phyloP scores from a whole-genome alignment of 2,888 invertebrate genomes.

The Andrena haemorrhoa region DNA sequence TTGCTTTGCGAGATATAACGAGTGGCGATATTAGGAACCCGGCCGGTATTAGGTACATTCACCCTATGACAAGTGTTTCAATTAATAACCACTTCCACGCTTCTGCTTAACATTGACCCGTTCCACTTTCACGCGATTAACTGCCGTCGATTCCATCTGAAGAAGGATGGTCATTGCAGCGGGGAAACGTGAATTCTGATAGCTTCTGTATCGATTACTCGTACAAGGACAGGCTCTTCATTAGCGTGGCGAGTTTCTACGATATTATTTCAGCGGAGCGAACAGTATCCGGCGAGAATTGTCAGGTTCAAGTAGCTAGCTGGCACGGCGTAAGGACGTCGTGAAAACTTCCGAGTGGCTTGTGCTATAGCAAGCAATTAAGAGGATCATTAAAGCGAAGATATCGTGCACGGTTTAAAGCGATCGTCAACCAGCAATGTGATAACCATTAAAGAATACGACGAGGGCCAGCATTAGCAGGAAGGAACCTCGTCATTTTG shows the following conservation, averaged over 20 bases:
- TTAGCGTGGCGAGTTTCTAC: slow-evolving; percentile 24
- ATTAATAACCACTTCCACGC: too few species aligned
- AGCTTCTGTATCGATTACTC: slow-evolving; percentile 2
- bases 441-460: slow-evolving; percentile 73
- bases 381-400: slow-evolving; percentile 68
- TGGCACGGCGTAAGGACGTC: slow-evolving; percentile 46
- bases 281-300: slow-evolving; percentile 24
- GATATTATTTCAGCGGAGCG: slow-evolving; percentile 34
- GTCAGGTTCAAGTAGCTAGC: slow-evolving; percentile 40
- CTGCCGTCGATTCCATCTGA: background rate
- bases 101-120: too few species aligned
- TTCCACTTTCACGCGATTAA: background rate
- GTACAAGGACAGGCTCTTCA: slow-evolving; percentile 15
- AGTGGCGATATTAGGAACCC: too few species aligned
- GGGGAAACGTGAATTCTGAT: background rate
- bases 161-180: background rate
- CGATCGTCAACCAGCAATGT: slow-evolving; percentile 66
- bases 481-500: slow-evolving; percentile 64
- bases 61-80: too few species aligned
- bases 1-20: too few species aligned
- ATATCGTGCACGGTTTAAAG: slow-evolving; percentile 59
- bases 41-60: too few species aligned
- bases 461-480: slow-evolving; percentile 61
- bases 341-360: slow-evolving; percentile 52
- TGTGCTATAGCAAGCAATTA: slow-evolving; percentile 61